phyloP scores from a whole-genome alignment of 1,140 invertebrate species.

The Ceratina japonica region DNA sequence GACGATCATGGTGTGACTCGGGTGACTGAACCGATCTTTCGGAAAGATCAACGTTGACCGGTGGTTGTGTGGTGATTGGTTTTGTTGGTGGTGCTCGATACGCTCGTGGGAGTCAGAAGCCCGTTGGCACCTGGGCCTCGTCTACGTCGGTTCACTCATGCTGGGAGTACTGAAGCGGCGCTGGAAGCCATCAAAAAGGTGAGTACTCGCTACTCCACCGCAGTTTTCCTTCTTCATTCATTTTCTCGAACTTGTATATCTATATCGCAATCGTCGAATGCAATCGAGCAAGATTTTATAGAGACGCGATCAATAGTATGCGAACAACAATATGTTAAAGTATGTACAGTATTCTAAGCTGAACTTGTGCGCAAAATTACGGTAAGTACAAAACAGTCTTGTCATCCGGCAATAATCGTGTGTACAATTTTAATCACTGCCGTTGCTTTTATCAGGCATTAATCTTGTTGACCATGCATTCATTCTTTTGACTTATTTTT shows the following conservation, averaged over 20 bases:
- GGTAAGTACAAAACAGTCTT: neutral
- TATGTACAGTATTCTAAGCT: neutral
- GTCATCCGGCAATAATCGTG: neutral
- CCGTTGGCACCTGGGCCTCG: conserved; percentile 50
- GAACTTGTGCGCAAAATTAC: neutral
- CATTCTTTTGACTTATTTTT: neutral
- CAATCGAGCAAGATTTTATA: too few relatives aligned
- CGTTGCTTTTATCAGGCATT: neutral
- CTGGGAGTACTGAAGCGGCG: conserved; percentile 74
- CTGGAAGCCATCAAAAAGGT: conserved; percentile 76
- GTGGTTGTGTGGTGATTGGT: conserved; percentile 62
- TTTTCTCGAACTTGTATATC: too few relatives aligned
- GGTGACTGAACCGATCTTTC: conserved; percentile 33
- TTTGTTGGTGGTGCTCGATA: conserved; percentile 57
- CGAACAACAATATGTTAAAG: too few relatives aligned
- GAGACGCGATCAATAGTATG: too few relatives aligned
- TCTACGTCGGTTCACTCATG: conserved; percentile 64
- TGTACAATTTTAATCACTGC: neutral
- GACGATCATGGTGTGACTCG: conserved; percentile 54
- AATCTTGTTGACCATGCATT: neutral
- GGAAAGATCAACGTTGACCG: conserved; percentile 44
- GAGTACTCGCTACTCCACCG: neutral
- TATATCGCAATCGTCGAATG: too few relatives aligned
- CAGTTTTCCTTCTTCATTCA: neutral
- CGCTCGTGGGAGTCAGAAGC: conserved; percentile 52